These are phyloP conservation scores for Daphoenositta chrysoptera DNA, from an alignment of 2,113 vertebrate species.

Conservation along the genomic window DNA sequence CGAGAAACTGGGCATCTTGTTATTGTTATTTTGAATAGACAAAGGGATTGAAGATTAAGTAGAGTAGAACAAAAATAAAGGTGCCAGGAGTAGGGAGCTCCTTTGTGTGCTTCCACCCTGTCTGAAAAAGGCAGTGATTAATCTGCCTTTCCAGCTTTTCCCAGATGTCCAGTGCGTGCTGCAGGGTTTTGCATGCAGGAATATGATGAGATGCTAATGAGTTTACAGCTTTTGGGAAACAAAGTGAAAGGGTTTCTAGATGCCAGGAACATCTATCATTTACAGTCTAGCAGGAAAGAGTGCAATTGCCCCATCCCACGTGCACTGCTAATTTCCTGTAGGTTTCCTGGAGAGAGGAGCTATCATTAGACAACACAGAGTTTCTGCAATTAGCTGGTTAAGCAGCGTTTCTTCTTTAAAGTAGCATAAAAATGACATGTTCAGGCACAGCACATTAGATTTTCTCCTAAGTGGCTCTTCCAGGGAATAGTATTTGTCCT, in stretches of 20 bases:
- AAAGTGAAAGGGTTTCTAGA: neutral
- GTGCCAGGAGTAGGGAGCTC: neutral
- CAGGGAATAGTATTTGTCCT: constrained; percentile 43
- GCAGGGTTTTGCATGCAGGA: neutral
- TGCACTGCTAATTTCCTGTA: neutral
- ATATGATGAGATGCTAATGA: constrained; percentile 1
- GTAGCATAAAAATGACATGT: constrained; percentile 12
- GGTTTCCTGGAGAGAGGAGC: constrained; percentile 36
- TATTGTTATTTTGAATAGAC: neutral
- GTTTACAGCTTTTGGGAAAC: constrained; percentile 24
- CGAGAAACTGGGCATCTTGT: neutral
- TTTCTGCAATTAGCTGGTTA: constrained; percentile 49
- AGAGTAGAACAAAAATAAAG: neutral
- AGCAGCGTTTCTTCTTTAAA: constrained; percentile 34
- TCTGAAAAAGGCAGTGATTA: constrained; percentile 7
- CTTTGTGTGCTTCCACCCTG: neutral
- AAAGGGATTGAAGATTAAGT: neutral
- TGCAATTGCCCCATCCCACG: neutral
- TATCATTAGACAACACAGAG: neutral
- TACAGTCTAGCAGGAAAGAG: neutral
- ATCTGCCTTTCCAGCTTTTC: neutral
- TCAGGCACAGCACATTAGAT: constrained; percentile 24
- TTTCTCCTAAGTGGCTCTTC: constrained; percentile 16
- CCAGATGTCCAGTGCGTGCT: neutral
- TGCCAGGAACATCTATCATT: constrained; percentile 14